Conservation (phyloP, 92 coral and sea anemone species). For the Hydrozoanthus gracilis region DNA sequence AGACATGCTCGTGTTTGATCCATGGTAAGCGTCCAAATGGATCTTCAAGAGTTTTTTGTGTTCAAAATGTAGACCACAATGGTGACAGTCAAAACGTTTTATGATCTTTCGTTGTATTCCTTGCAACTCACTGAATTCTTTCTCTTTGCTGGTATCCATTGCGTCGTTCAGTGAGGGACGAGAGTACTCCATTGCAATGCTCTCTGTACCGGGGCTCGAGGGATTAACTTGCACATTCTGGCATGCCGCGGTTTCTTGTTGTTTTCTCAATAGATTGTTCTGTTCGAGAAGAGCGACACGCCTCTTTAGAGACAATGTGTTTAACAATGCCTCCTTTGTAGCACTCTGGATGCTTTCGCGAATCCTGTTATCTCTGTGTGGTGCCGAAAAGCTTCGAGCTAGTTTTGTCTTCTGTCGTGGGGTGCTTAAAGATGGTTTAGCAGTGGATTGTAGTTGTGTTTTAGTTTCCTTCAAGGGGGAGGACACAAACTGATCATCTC, state of each 20-base stretch:
- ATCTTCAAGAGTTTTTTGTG: constrained; percentile 89
- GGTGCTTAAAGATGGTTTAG: background rate
- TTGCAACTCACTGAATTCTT: constrained; percentile 52
- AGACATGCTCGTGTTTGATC: constrained; percentile 69
- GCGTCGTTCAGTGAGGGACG: background rate
- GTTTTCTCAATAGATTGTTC: constrained; percentile 52
- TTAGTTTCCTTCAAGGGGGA: background rate
- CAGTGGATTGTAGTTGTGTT: background rate
- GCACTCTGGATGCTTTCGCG: constrained; percentile 82
- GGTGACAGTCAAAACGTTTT: constrained; percentile 75
- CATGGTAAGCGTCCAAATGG: constrained; percentile 90
- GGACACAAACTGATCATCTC: constrained; percentile 5
- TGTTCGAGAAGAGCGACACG: constrained; percentile 91
- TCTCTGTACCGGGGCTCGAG: background rate
- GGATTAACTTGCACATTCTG: background rate
- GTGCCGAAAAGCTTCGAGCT: constrained; percentile 48
- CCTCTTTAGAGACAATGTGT: constrained; percentile 80
- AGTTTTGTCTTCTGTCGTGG: constrained; percentile 44
- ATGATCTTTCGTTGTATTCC: constrained; percentile 69
- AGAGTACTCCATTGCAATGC: constrained; percentile 8
- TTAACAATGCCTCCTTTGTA: constrained; percentile 87
- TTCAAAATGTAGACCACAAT: constrained; percentile 82
- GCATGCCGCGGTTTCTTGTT: constrained; percentile 28
- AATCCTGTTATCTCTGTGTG: constrained; percentile 31
- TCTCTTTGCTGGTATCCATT: background rate